phyloP scores from a whole-genome alignment of 2,888 invertebrate genomes.

The Psococerastis gibbosa region DNA sequence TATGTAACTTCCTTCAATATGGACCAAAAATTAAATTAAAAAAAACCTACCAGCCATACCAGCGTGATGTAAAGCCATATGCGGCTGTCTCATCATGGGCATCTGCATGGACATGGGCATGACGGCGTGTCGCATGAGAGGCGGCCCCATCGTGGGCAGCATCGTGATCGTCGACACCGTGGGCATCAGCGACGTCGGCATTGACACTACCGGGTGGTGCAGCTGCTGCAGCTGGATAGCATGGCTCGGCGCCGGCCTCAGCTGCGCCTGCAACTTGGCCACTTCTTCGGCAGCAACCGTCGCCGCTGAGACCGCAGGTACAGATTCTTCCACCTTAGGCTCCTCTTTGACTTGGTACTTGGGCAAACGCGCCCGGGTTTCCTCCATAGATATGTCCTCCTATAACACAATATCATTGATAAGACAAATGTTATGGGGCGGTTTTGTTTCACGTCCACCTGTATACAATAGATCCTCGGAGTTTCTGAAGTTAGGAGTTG shows the following conservation, averaged over 20 bases:
- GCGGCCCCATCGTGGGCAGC: constrained; percentile 14
- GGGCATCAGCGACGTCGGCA: constrained; percentile 31
- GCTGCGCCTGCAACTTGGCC: constrained; percentile 22
- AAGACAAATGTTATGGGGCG: too few relatives aligned
- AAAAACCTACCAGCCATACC: too few relatives aligned
- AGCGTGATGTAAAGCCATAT: constrained; percentile 45
- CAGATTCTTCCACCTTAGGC: neutral
- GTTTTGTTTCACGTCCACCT: too few relatives aligned
- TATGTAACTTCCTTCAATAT: too few relatives aligned
- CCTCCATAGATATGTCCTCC: constrained; percentile 81
- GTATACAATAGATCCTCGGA: too few relatives aligned
- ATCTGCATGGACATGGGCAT: constrained; percentile 13
- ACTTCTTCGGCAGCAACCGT: constrained; percentile 15
- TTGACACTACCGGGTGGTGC: constrained; percentile 24
- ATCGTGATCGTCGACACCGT: constrained; percentile 29
- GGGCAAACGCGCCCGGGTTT: constrained; percentile 49
- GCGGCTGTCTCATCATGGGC: constrained; percentile 24
- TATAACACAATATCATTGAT: too few relatives aligned
- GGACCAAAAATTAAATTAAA: too few relatives aligned
- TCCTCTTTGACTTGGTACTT: constrained; percentile 34
- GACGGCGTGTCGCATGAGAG: constrained; percentile 15
- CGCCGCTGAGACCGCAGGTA: constrained; percentile 19
- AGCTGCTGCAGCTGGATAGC: constrained; percentile 23
- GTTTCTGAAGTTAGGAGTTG: too few relatives aligned
- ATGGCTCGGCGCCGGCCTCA: constrained; percentile 17